Conservation (phyloP, 1,140 invertebrate genomes). For the Oreohelix idahoensis region DNA sequence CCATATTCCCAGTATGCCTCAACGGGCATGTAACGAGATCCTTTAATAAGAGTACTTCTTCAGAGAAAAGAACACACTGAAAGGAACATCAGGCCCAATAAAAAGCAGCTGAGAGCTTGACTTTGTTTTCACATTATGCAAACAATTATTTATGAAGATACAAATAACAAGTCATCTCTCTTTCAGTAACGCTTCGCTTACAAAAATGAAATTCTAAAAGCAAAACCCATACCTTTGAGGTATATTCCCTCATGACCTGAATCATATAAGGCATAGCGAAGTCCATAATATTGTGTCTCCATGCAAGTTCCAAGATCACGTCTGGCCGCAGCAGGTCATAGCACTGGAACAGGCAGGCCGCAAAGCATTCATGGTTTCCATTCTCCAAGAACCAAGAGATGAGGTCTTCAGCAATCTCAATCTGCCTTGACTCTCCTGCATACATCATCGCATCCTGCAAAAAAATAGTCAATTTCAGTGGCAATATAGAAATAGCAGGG, state of each 20-base stretch:
- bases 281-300: constrained; percentile 98
- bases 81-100: no score
- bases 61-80: no score
- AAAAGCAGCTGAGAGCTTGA: no score
- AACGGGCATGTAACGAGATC: no score
- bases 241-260: constrained; percentile 80
- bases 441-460: constrained; percentile 97
- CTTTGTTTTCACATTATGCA: no score
- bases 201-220: no score
- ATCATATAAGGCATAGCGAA: constrained; percentile 99
- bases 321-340: constrained; percentile 98
- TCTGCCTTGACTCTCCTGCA: constrained; percentile 95
- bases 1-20: no score
- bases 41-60: no score
- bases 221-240: constrained; percentile 67
- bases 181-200: no score
- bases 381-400: constrained; percentile 97
- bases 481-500: no score
- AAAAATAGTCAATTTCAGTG: neutral
- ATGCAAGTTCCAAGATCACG: constrained; percentile 97
- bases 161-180: no score
- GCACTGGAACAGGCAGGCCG: constrained; percentile 98
- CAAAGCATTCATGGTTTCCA: constrained; percentile 97
- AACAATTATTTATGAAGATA: no score
- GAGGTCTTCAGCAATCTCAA: constrained; percentile 97